A percentile compares a stretch with the other conserved stretches of the same genome.
phyloP scores from a whole-genome alignment of 2,113 vertebrate species.

The Bubo scandiacus region DNA sequence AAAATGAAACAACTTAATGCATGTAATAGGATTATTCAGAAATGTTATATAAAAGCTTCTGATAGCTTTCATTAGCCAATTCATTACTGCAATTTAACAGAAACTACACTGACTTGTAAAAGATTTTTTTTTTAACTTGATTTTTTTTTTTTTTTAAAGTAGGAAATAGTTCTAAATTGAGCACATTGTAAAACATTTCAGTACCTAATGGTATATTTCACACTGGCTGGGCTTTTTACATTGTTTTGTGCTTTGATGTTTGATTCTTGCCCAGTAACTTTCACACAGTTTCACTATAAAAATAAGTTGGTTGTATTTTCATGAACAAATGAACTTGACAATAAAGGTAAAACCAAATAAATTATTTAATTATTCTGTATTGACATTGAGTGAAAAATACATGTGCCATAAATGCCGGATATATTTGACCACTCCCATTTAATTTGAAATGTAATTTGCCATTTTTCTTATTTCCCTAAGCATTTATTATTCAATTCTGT shows the following conservation, averaged over 20 bases:
- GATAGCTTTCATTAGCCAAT: neutral
- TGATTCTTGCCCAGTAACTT: neutral
- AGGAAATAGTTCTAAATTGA: neutral
- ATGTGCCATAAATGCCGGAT: neutral
- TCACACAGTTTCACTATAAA: neutral
- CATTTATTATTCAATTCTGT: neutral
- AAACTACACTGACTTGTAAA: neutral
- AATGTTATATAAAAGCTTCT: neutral
- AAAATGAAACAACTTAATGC: neutral
- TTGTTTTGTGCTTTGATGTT: neutral
- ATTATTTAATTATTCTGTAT: neutral
- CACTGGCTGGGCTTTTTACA: neutral
- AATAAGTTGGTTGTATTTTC: neutral
- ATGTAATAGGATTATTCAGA: neutral
- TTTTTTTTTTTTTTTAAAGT: neutral
- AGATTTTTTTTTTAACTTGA: neutral
- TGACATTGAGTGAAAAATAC: neutral
- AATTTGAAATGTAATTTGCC: neutral
- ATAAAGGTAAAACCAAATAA: neutral
- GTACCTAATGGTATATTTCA: neutral
- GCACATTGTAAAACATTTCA: neutral
- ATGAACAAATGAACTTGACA: neutral
- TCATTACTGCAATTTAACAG: neutral
- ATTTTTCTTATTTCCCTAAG: neutral
- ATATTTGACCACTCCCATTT: neutral